Percentiles rank a stretch among this genome's conserved stretches.
Evolutionary conservation across 2,888 invertebrate species (phyloP).

Genomic region (Opisthograptis luteolata): DNA sequence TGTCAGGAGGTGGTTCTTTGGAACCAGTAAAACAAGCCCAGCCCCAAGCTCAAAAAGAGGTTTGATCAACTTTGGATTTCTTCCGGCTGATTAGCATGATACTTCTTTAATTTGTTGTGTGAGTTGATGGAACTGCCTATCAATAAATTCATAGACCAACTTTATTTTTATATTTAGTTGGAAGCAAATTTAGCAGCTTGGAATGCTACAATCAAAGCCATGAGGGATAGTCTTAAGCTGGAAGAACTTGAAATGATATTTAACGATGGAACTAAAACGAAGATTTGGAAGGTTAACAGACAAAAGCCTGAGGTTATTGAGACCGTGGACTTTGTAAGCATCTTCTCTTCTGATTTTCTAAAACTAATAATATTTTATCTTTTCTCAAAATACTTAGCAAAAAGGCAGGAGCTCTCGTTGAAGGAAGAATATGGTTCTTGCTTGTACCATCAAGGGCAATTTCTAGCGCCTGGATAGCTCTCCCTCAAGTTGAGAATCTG

Average conservation of each 20-base stretch:
- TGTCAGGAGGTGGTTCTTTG: constrained; percentile 16
- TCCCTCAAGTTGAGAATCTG: too few relatives aligned
- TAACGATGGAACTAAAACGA: constrained; percentile 60
- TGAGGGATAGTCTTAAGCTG: constrained; percentile 63
- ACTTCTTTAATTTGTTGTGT: too few relatives aligned
- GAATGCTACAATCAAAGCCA: constrained; percentile 60
- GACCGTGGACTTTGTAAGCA: constrained; percentile 69
- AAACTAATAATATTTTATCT: neutral
- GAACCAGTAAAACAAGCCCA: constrained; percentile 27
- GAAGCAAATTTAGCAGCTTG: constrained; percentile 56
- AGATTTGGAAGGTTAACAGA: constrained; percentile 72
- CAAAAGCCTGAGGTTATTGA: constrained; percentile 65
- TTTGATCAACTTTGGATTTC: too few relatives aligned
- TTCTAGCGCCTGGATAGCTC: too few relatives aligned
- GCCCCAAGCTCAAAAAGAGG: constrained; percentile 54
- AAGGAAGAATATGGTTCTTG: too few relatives aligned
- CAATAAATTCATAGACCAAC: neutral
- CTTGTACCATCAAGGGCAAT: too few relatives aligned
- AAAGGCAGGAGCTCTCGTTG: too few relatives aligned
- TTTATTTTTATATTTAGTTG: constrained; percentile 43
- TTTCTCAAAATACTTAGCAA: neutral
- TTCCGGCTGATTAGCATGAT: too few relatives aligned
- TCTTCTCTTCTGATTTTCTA: neutral
- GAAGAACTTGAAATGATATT: constrained; percentile 68
- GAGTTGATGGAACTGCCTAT: too few relatives aligned